A percentile compares a stretch with the other conserved stretches of the same genome.
Conservation (phyloP, 2,888 invertebrate species). For the Zaprionus lineosus region DNA sequence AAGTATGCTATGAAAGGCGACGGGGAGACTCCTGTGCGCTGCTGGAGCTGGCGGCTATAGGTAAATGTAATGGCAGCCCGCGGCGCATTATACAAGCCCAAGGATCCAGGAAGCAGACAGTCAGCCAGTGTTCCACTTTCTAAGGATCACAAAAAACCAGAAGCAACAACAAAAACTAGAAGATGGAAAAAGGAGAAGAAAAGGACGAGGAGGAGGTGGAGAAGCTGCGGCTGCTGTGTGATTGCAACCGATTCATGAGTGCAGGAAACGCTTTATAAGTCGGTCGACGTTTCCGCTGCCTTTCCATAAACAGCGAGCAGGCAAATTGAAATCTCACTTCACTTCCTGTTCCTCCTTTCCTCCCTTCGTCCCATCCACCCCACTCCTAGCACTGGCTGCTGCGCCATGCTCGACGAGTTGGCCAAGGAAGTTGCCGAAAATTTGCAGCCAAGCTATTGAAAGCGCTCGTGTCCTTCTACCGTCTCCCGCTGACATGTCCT, state of each 20-base stretch:
- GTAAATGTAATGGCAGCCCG: slow-evolving; percentile 58
- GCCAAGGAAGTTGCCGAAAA: slow-evolving; percentile 30
- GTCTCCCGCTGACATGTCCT: neutral
- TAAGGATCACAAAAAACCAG: slow-evolving; percentile 38
- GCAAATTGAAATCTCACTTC: slow-evolving; percentile 68
- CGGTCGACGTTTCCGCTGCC: slow-evolving; percentile 58
- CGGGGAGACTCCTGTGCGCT: slow-evolving; percentile 18
- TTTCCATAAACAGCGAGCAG: slow-evolving; percentile 64
- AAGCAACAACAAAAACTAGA: slow-evolving; percentile 10
- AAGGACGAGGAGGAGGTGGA: no score
- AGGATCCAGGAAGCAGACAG: slow-evolving; percentile 47
- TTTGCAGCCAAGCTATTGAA: slow-evolving; percentile 36
- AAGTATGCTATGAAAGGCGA: slow-evolving; percentile 49
- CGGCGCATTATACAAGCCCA: slow-evolving; percentile 32
- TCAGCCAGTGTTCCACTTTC: slow-evolving; percentile 68
- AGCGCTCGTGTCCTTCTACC: neutral
- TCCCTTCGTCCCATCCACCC: no score
- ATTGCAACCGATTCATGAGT: slow-evolving; percentile 64
- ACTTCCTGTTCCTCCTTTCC: no score
- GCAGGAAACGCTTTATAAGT: slow-evolving; percentile 77
- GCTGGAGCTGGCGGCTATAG: slow-evolving; percentile 30
- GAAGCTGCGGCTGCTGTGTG: slow-evolving; percentile 12
- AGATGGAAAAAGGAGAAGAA: neutral
- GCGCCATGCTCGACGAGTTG: neutral
- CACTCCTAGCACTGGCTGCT: no score